Evolutionary conservation across 2,888 invertebrate genomes (phyloP), one percentile per base, ranked within the genome.

Genomic region (Caenorhabditis macrosperma): DNA sequence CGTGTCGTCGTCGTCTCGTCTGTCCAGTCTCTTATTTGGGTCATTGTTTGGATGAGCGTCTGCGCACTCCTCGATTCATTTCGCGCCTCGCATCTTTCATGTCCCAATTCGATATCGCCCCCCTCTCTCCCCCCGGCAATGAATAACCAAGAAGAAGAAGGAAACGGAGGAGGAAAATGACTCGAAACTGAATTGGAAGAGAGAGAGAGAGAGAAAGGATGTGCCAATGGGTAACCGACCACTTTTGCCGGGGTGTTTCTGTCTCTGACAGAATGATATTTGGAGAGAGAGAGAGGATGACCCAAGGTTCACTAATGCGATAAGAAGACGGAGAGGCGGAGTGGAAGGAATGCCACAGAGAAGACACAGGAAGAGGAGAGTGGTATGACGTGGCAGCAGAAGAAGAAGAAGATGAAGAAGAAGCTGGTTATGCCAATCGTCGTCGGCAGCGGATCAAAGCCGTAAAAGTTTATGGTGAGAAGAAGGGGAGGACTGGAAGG

Each of bases 41-140:
- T 74, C 74, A 74, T 74, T 74, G 64, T 74, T 74, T 74, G 74
- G 74, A 64, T 64, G 74, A 57, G 28, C 57, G 64, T 74, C 74
- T 74, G 57, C 71, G 61, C 54, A 22, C 46, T 46, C 55, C 20
- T 63, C 71, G 61, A 57, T 74, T 74, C 74, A 64, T 74, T 66
- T 64, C 64, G 72, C 72, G 63, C 72, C 57, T 55, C 35, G 15
- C 41, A 20, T 69, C 60, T 44, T 54, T 61, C 64, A 74, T 74
- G 74, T 74, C 74, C 74, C 64, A 64, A 64, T 74, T 74, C 74
- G 74, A 74, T 74, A 74, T 64, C 74, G 55, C 54, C 33, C 33
- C 44, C n/a, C n/a, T n/a, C n/a, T n/a, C n/a, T n/a, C n/a, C n/a
- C n/a, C n/a, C n/a, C n/a, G n/a, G 71, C 71, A 71, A 61, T 55